Base-by-base conservation (phyloP, 2,113 vertebrate genomes). In the Recurvirostra avosetta region DNA sequence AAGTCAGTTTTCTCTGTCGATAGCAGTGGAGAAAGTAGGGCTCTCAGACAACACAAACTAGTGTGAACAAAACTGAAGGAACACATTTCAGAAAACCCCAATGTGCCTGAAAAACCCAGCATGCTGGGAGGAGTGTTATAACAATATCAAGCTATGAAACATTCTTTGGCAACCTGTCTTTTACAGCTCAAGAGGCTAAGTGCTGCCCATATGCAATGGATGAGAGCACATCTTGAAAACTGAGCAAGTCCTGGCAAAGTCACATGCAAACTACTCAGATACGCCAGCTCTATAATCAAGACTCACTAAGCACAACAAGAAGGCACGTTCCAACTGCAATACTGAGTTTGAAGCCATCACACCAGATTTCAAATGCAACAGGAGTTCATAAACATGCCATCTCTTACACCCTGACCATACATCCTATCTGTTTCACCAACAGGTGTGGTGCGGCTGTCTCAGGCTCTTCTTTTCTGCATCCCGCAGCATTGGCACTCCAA, bases 211-310 rank as follows among this genome's bases (percentile, higher is more conserved):
- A 87, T 62, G 93, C 86, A 92, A 81, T 50, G 36, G 70, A 62
- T 86, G 55, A 96, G 77, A 93, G 58, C 77, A 90, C 43, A 67
- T 94, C 94, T 94, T 88, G 80, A 92, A 95, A 92, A 91, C 50
- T 13, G 70, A 87, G 56, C 71, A 56, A 91, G 83, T 90, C 52
- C 74, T 87, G 82, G 94, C 80, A 94, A 86, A 90, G 62, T 92
- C 88, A 59, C 86, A 66, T 71, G 65, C 43, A 77, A 81, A 78
- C 76, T 84, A 36, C 80, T 86, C 23, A 0, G 84, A 70, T 76
- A 49, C 0, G 6, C 62, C 65, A 89, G 73, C 45, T 76, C 70
- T 41, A 32, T 50, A 85, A 75, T 68, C 74, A 94, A 85, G 91
- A 90, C 40, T 83, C 65, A 78, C 56, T 53, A 50, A 92, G 63